Percentiles rank a stretch among this genome's conserved stretches.
phyloP scores from a whole-genome alignment of 2,113 vertebrate species.

The Barnardius zonarius region DNA sequence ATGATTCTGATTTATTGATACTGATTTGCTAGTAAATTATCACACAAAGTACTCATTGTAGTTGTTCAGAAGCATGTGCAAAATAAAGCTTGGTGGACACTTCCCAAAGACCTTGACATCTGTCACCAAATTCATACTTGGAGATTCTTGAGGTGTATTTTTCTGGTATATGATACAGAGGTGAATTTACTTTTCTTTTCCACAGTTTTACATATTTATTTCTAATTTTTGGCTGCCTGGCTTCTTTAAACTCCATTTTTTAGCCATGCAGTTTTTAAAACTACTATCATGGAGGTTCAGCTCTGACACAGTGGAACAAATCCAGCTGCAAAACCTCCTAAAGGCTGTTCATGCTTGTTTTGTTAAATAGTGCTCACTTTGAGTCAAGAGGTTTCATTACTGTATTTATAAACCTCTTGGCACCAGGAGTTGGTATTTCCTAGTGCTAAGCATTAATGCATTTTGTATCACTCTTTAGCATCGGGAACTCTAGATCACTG shows the following conservation, averaged over 20 bases:
- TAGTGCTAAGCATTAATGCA: conserved; percentile 61
- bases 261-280: not conserved
- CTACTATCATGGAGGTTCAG: conserved; percentile 40
- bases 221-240: not conserved
- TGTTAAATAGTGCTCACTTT: conserved; percentile 70
- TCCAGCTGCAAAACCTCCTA: conserved; percentile 67
- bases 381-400: conserved; percentile 67
- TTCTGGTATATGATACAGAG: not conserved
- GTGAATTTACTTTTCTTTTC: not conserved
- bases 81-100: conserved; percentile 79
- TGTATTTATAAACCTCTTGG: conserved; percentile 65
- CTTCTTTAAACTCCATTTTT: not conserved
- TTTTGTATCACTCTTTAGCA: conserved; percentile 44
- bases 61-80: conserved; percentile 72
- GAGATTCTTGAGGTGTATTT: conserved; percentile 5
- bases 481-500: not conserved
- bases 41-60: conserved; percentile 75
- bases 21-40: conserved; percentile 81
- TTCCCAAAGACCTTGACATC: conserved; percentile 76
- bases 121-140: conserved; percentile 66
- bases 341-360: conserved; percentile 56
- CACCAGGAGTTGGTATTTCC: conserved; percentile 43
- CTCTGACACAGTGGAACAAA: conserved; percentile 55
- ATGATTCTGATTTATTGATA: conserved; percentile 96
- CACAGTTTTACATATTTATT: not conserved